Conservation (phyloP, 2,797 vertebrate genomes). For the Leptatherina wallacei region DNA sequence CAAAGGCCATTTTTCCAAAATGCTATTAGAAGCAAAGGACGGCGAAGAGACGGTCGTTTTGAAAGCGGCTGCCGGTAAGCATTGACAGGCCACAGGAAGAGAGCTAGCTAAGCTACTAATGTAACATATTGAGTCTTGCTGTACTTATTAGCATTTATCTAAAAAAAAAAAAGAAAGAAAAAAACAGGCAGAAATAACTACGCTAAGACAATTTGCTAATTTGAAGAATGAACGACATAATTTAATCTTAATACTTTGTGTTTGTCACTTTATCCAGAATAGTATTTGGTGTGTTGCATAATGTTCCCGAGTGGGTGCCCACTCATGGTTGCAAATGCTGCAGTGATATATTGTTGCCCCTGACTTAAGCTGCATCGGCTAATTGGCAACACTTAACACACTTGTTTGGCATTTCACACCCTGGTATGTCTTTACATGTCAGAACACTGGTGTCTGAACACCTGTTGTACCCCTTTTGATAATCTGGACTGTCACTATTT, state of each 20-base stretch:
- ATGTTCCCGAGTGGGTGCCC: neutral
- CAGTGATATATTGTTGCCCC: conserved; percentile 19
- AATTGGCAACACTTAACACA: too few relatives aligned
- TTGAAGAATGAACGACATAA: accelerated
- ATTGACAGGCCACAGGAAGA: conserved; percentile 20
- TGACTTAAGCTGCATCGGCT: neutral
- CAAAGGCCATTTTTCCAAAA: conserved; percentile 42
- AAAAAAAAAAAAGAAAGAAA: neutral
- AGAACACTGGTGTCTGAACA: neutral
- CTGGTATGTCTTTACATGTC: neutral
- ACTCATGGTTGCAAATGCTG: conserved; percentile 21
- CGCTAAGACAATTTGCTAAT: neutral
- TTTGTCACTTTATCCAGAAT: accelerated
- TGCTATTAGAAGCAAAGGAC: conserved; percentile 82
- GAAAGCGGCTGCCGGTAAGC: conserved; percentile 78
- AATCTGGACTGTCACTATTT: neutral
- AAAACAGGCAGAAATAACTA: neutral
- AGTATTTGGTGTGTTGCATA: conserved; percentile 5
- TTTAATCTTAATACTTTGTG: neutral
- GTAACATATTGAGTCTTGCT: conserved; percentile 12
- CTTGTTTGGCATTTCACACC: neutral
- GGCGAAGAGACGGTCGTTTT: conserved; percentile 77
- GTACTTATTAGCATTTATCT: conserved; percentile 26
- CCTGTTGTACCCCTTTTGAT: conserved; percentile 10
- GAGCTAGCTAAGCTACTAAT: conserved; percentile 48